A percentile compares a stretch with the other conserved stretches of the same genome.
Evolutionary conservation across 2,888 invertebrate species (phyloP).

Genomic region (Macaria liturata): DNA sequence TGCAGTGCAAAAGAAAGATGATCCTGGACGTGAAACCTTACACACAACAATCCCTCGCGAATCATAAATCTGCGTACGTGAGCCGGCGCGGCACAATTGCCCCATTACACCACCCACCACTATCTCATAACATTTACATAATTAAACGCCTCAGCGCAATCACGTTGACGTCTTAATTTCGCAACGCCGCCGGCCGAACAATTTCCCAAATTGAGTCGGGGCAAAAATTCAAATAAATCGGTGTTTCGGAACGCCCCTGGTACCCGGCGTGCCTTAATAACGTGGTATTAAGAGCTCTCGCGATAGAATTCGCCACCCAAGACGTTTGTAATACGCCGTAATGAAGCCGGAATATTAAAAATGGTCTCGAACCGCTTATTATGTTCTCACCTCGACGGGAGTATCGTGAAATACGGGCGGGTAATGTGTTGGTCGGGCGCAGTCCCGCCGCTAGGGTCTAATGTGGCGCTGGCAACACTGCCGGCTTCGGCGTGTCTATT

Average conservation of each 20-base stretch:
- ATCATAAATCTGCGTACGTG: constrained; percentile 70
- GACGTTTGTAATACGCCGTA: constrained; percentile 82
- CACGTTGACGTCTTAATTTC: constrained; percentile 82
- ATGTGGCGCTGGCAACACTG: constrained; percentile 60
- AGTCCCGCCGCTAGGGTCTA: constrained; percentile 51
- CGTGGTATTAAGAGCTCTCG: constrained; percentile 78
- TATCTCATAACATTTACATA: constrained; percentile 81
- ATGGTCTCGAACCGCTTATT: constrained; percentile 80
- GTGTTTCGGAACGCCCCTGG: constrained; percentile 64
- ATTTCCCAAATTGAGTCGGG: constrained; percentile 82
- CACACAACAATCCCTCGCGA: constrained; percentile 45
- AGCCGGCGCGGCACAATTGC: constrained; percentile 65
- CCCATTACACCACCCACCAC: constrained; percentile 73
- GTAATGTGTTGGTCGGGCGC: constrained; percentile 62
- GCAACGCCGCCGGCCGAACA: constrained; percentile 77
- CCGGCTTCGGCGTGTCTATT: constrained; percentile 29
- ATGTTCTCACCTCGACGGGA: constrained; percentile 81
- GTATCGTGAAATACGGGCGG: constrained; percentile 77
- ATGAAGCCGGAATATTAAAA: constrained; percentile 83
- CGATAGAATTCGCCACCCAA: constrained; percentile 83
- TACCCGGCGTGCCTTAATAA: constrained; percentile 71
- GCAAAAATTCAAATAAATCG: constrained; percentile 83
- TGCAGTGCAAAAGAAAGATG: constrained; percentile 11
- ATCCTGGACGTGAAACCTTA: constrained; percentile 30
- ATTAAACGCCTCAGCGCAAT: constrained; percentile 80